Evolutionary conservation across 2,113 vertebrate genomes (phyloP), one percentile per base, ranked within the genome.

Genomic region (Odocoileus hemionus): DNA sequence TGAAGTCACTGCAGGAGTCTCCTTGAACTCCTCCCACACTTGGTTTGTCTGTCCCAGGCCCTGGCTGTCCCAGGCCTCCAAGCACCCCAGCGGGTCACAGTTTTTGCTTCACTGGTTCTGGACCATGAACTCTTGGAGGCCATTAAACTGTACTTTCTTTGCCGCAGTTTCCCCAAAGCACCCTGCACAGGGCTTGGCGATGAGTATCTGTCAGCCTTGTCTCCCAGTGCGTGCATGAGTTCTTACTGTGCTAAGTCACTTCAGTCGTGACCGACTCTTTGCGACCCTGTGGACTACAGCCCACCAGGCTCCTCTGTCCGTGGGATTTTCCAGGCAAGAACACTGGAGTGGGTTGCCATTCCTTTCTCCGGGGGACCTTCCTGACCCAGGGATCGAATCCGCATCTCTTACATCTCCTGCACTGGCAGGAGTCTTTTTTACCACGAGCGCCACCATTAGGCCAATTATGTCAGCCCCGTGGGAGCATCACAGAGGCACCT

Each of bases 141-240:
- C 57, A 86, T 39, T 70, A 89, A 67, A 83, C 39, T 10, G 54
- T 0, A 15, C 43, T 28, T 39, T 25, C 15, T 87, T 86, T n/a
- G 57, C 78, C 70, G 91, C 89, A 10, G 78, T 83, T 84, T 94
- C 87, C 76, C 21, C 12, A 88, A 4, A 45, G 94, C 58, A 76
- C 28, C 52, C 80, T 47, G 79, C 45, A 57, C 8, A 36, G 57
- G 70, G 50, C 15, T 67, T 55, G 39, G 91, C 57, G 6, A 21
- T 10, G 43, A 28, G 16, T 39, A 58, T 19, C 57, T n/a, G 6
- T 23, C 30, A 8, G 33, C 10, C n/a, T 17, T 19, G 17, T 23
- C 61, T 79, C 36, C 28, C 47, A 6, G n/a, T 0, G 4, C 1
- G 3, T 7, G 54, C 43, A 0, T 5, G 36, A 78, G 33, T 50